phyloP scores from a whole-genome alignment of 2,888 invertebrate species.

The Xestia ashworthii region DNA sequence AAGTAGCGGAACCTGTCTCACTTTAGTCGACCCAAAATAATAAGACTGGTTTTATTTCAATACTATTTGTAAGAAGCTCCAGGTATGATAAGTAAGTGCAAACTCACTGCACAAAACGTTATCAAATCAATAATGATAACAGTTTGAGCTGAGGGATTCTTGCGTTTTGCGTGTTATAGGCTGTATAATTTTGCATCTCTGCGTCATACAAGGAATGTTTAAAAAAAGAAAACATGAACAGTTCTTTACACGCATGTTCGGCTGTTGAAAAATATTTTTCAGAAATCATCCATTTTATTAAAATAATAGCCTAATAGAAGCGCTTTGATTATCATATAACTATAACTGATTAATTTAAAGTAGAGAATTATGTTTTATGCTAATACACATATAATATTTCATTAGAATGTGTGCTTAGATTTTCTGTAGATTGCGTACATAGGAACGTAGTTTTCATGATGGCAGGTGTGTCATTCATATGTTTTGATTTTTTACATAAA shows the following conservation, averaged over 20 bases:
- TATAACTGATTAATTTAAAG: fast-evolving
- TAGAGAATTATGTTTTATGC: not conserved
- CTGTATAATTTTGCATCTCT: conserved; percentile 39
- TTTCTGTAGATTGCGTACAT: conserved; percentile 15
- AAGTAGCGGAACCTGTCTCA: conserved; percentile 12
- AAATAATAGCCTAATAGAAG: not conserved
- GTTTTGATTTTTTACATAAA: conserved; percentile 71
- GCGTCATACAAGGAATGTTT: conserved; percentile 12
- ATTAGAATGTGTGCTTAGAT: not conserved
- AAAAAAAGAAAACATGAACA: conserved; percentile 22
- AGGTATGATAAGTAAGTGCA: not conserved
- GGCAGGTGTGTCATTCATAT: conserved; percentile 71
- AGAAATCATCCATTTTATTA: not conserved
- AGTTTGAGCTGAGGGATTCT: conserved; percentile 11
- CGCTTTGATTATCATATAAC: no score
- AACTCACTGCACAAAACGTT: conserved; percentile 8
- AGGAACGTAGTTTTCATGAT: conserved; percentile 66
- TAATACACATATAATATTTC: not conserved
- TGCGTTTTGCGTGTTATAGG: conserved; percentile 11
- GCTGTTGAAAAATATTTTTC: not conserved
- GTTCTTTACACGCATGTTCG: conserved; percentile 21
- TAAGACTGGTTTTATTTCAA: conserved; percentile 5
- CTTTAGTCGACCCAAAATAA: not conserved
- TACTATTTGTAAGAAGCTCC: not conserved
- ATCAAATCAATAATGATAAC: conserved; percentile 44